Conservation (phyloP, 2,797 vertebrate species). For the Lepilemur ruficaudatus region DNA sequence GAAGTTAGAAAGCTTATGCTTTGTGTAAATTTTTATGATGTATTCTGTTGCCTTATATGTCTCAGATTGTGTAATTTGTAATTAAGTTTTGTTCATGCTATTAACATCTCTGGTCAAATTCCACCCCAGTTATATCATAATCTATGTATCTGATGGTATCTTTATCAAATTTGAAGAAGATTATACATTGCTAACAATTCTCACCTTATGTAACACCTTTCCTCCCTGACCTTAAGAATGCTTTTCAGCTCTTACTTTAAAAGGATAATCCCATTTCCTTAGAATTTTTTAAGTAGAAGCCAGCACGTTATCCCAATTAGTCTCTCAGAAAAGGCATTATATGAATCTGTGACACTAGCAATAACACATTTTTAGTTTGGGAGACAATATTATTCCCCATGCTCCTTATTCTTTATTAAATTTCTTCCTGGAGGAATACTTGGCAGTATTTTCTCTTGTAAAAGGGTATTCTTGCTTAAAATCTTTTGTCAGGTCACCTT, state of each 20-base stretch:
- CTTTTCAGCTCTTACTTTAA: not conserved
- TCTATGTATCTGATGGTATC: not conserved
- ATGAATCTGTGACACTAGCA: not conserved
- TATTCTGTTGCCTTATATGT: not conserved
- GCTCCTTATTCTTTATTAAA: not conserved
- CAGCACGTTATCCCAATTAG: not conserved
- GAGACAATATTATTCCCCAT: not conserved
- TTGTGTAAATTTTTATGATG: not conserved
- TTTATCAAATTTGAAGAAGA: constrained; percentile 12
- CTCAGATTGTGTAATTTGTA: not conserved
- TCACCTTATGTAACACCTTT: not conserved
- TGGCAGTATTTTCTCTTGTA: not conserved
- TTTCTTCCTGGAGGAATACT: constrained; percentile 37
- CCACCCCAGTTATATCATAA: not conserved
- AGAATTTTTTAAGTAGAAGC: not conserved
- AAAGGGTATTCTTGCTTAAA: constrained; percentile 1
- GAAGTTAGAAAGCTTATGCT: not conserved
- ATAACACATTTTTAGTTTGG: constrained; percentile 4
- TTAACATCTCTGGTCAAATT: not conserved
- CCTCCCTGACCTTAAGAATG: not conserved
- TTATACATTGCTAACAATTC: constrained; percentile 17
- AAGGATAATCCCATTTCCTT: constrained; percentile 35
- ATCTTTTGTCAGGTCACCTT: constrained; percentile 15
- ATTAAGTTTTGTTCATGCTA: not conserved
- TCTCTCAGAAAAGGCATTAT: not conserved